Conservation (phyloP, 2,113 vertebrate genomes). For the Ondatra zibethicus region DNA sequence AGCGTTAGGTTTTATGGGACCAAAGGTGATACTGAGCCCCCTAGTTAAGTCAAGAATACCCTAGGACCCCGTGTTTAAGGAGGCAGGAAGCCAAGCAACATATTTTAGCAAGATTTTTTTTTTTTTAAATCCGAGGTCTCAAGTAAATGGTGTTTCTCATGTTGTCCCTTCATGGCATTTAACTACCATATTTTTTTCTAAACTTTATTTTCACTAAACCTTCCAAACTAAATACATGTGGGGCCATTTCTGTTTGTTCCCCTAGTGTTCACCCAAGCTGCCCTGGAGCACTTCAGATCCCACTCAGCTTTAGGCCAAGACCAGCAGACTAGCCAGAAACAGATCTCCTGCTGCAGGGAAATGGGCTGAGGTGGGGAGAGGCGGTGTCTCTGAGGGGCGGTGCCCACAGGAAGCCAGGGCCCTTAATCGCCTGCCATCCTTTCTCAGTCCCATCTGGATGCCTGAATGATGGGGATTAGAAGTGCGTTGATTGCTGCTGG, state of each 20-base stretch:
- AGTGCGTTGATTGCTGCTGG: not conserved
- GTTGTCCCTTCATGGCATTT: not conserved
- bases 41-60: not conserved
- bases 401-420: not conserved
- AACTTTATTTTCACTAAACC: not conserved
- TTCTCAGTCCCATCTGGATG: not conserved
- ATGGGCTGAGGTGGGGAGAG: not conserved
- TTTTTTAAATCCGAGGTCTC: not conserved
- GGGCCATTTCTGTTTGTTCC: not conserved
- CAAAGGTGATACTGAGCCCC: not conserved
- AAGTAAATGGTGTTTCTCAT: not conserved
- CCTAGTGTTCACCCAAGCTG: not conserved
- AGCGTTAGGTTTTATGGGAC: constrained; percentile 1
- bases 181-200: not conserved
- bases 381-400: not conserved
- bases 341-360: not conserved
- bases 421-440: not conserved
- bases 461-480: not conserved
- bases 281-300: not conserved
- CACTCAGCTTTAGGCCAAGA: not conserved
- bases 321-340: not conserved
- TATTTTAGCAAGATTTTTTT: constrained; percentile 4
- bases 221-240: not conserved
- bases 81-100: not conserved
- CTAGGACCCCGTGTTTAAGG: not conserved